Conservation (phyloP, 2,113 vertebrate species). For the Agelaius tricolor region DNA sequence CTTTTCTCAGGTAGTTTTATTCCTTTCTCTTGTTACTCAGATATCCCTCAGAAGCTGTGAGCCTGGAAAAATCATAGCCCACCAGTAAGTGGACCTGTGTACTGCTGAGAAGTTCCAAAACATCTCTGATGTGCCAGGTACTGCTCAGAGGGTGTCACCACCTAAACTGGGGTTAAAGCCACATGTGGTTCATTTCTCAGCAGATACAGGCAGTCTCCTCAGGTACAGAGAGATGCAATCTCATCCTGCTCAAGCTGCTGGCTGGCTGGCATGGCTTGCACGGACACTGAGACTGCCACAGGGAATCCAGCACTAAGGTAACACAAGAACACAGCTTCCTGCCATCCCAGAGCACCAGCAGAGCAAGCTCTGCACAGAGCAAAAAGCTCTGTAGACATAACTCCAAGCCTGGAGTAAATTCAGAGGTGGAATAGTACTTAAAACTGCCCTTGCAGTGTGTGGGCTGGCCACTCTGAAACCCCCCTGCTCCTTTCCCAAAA, state of each 20-base stretch:
- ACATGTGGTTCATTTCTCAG: fast-evolving
- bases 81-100: background rate
- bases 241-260: background rate
- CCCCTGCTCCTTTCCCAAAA: background rate
- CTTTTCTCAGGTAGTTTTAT: background rate
- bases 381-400: background rate
- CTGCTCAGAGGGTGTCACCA: background rate
- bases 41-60: background rate
- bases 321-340: background rate
- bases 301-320: background rate
- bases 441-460: background rate
- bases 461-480: fast-evolving
- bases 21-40: background rate
- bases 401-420: background rate
- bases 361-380: background rate
- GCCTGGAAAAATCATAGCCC: background rate
- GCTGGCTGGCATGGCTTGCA: background rate
- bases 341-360: background rate
- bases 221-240: background rate
- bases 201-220: background rate
- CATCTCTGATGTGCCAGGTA: background rate
- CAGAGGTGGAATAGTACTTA: background rate
- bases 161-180: background rate
- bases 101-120: background rate
- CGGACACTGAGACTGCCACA: background rate